Percentiles rank a stretch among this genome's conserved stretches.
Conservation (phyloP, 2,888 invertebrate species). For the Thalpophila matura region DNA sequence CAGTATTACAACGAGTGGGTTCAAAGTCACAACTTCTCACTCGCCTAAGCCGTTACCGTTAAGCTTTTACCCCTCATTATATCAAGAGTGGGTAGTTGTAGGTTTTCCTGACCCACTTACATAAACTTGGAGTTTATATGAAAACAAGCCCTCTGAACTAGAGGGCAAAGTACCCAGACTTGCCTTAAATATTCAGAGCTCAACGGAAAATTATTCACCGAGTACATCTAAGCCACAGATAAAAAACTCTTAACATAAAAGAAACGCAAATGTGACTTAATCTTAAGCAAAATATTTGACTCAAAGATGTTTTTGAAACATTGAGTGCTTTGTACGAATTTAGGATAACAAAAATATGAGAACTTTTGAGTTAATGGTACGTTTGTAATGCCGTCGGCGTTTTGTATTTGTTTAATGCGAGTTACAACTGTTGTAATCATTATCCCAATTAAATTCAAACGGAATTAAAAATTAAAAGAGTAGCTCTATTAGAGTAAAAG, state of each 20-base stretch:
- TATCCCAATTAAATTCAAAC: too few species aligned
- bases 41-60: not conserved
- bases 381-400: slow-evolving; percentile 4
- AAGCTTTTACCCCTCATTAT: not conserved
- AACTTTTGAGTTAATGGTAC: slow-evolving; percentile 7
- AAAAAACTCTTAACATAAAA: slow-evolving; percentile 44
- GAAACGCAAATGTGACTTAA: slow-evolving; percentile 37
- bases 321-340: slow-evolving; percentile 44
- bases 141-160: not conserved
- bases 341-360: slow-evolving; percentile 8
- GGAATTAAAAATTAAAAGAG: too few species aligned
- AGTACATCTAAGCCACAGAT: slow-evolving; percentile 20
- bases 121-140: not conserved
- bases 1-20: too few species aligned
- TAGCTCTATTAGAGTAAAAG: too few species aligned
- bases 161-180: not conserved
- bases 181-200: slow-evolving; percentile 27
- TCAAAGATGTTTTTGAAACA: slow-evolving; percentile 33
- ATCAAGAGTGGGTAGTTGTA: not conserved
- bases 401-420: slow-evolving; percentile 3
- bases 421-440: too few species aligned
- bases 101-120: slow-evolving; percentile 1
- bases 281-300: slow-evolving; percentile 37
- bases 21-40: not conserved
- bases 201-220: slow-evolving; percentile 4